Conservation (phyloP, 1,140 invertebrate genomes). For the Bombus polaris region DNA sequence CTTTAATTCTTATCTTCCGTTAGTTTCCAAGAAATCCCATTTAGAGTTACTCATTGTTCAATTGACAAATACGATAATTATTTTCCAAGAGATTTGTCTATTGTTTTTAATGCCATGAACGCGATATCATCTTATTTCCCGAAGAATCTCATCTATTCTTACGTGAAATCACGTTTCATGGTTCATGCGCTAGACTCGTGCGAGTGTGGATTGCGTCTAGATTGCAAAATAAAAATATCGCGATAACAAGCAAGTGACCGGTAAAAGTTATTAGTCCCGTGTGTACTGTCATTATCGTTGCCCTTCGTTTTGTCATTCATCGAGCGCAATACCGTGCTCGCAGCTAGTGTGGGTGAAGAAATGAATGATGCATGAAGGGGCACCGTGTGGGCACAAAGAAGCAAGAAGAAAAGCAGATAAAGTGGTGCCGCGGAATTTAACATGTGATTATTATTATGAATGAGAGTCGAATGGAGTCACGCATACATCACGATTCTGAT, state of each 20-base stretch:
- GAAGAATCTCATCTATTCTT: background rate
- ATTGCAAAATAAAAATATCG: background rate
- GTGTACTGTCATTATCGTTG: background rate
- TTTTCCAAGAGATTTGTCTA: background rate
- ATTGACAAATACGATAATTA: background rate
- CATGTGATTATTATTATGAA: slow-evolving; percentile 18
- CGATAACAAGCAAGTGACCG: background rate
- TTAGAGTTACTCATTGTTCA: background rate
- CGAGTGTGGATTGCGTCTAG: too few species aligned
- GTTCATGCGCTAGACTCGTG: background rate
- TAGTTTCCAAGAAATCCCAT: background rate
- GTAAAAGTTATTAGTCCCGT: background rate
- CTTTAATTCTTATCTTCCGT: background rate
- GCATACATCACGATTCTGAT: slow-evolving; percentile 2
- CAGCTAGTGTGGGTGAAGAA: background rate
- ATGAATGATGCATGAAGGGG: slow-evolving; percentile 16
- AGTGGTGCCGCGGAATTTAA: slow-evolving; percentile 6
- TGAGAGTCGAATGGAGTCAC: slow-evolving; percentile 16
- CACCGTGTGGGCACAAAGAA: background rate
- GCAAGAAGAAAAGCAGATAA: background rate
- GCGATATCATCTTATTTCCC: background rate
- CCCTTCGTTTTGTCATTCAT: slow-evolving; percentile 11
- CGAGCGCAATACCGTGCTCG: background rate
- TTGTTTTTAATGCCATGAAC: background rate
- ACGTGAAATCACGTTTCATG: background rate